Evolutionary conservation across 2,797 vertebrate genomes (phyloP).

Genomic region (Hypotaenidia philippensis): DNA sequence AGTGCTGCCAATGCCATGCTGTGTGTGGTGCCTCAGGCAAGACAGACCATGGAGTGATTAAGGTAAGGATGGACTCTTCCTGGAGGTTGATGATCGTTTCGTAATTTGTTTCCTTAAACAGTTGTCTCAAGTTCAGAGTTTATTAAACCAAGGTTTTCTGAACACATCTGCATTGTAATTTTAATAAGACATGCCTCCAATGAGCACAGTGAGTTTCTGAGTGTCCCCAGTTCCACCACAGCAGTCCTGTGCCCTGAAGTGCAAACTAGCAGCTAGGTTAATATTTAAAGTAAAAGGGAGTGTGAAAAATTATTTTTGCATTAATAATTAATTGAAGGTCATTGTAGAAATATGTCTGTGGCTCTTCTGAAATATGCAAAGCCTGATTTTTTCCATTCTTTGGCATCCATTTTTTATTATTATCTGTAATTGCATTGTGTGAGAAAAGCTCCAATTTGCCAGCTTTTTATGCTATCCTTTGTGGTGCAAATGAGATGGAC

Average conservation of each 20-base stretch:
- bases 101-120: neutral
- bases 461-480: neutral
- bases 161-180: neutral
- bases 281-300: neutral
- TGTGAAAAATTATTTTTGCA: neutral
- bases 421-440: neutral
- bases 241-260: neutral
- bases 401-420: neutral
- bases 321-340: neutral
- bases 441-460: neutral
- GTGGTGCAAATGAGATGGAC: neutral
- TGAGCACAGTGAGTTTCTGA: neutral
- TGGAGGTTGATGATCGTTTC: neutral
- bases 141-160: neutral
- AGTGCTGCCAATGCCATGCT: neutral
- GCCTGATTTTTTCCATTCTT: neutral
- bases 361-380: neutral
- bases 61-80: neutral
- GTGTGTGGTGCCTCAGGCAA: neutral
- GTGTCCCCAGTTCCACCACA: neutral
- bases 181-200: neutral
- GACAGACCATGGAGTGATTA: neutral
- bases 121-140: neutral
- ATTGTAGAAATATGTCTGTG: neutral
- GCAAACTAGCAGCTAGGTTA: neutral